Evolutionary conservation across 2,888 invertebrate species (phyloP), one percentile per base, ranked within the genome.

Genomic region (Caenorhabditis doughertyi): DNA sequence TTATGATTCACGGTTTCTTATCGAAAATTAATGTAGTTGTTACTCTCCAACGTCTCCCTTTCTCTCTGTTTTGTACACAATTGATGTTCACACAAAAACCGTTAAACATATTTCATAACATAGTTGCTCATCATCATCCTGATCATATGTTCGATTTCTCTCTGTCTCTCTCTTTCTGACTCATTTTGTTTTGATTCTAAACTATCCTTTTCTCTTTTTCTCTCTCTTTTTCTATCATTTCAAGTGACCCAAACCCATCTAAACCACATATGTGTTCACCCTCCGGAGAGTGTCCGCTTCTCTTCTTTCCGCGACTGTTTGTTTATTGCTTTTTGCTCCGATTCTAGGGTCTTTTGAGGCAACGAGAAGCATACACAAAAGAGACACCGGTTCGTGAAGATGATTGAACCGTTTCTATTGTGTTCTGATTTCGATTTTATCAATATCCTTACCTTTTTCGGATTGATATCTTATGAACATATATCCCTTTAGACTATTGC

Each of bases 271-370:
- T 9, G 5, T 39, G 9, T 39, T 39, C 39, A 39, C 58, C 25
- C n/a, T 71, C 71, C 71, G 74, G 67, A 74, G 56, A 67, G 67
- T 68, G 60, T 60, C 58, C 76, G 76, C 76, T 74, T 29, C 47
- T 64, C 21, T 25, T 51, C 25, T 32, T 53, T 73, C 56, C 65
- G 64, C 73, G 49, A 58, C 29, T 76, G 51, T 76, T 76, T 76
- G 68, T 76, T 76, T 76, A 68, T 79, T 79, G 56, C 81, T 68
- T 72, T 77, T 77, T 74, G 68, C 76, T 71, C 13, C 29, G n/a
- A n/a, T n/a, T n/a, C n/a, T n/a, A n/a, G n/a, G n/a, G n/a, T n/a
- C n/a, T n/a, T n/a, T n/a, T n/a, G 32, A 32, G 32, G 32, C 51
- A 32, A 53, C 39, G 29, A 32, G 32, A 64, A 76, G 67, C 51